Conservation (phyloP, 2,113 vertebrate species). For the Ibidorhyncha struthersii region DNA sequence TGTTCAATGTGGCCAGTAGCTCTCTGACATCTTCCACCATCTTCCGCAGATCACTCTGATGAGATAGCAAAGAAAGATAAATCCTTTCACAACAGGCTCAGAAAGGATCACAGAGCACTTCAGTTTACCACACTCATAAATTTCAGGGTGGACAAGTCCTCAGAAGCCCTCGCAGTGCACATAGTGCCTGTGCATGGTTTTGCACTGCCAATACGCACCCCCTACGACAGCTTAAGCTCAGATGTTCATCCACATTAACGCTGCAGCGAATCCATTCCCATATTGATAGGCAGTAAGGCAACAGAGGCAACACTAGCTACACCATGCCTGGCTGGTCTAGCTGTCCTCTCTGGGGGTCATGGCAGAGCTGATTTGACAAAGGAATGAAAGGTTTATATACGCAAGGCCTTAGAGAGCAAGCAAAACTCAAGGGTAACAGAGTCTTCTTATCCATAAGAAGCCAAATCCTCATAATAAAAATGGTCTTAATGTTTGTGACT, state of each 20-base stretch:
- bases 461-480: background rate
- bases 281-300: background rate
- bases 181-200: background rate
- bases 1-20: rapidly evolving
- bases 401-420: background rate
- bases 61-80: background rate
- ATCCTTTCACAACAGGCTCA: background rate
- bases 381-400: background rate
- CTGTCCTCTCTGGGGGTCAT: background rate
- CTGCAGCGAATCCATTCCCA: background rate
- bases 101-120: background rate
- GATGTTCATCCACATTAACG: constrained; percentile 2
- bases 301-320: background rate
- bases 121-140: constrained; percentile 10
- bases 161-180: background rate
- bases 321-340: background rate
- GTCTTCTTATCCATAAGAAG: background rate
- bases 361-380: background rate
- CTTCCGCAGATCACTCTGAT: background rate
- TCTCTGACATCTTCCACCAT: background rate
- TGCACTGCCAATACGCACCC: background rate
- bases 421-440: background rate
- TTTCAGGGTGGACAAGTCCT: constrained; percentile 39
- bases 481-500: background rate
- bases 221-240: background rate